phyloP scores from a whole-genome alignment of 2,113 vertebrate species.

The Rhodinocichla rosea region DNA sequence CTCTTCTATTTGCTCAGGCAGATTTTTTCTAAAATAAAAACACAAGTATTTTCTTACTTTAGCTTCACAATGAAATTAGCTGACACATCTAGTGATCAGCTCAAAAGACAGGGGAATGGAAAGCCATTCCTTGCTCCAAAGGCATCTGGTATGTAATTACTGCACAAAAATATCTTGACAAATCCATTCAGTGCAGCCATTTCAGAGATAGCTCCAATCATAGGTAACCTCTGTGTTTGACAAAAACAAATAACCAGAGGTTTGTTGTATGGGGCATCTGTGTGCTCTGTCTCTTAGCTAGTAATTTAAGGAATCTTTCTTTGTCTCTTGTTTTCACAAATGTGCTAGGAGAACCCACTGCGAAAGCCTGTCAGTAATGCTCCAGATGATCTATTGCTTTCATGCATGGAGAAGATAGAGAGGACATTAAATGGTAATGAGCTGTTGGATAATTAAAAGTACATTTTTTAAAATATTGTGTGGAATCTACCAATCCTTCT shows the following conservation, averaged over 20 bases:
- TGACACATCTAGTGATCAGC: neutral
- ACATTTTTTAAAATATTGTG: neutral
- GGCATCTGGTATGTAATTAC: neutral
- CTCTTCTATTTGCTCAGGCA: neutral
- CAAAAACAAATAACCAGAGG: neutral
- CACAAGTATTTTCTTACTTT: neutral
- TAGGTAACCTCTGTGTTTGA: neutral
- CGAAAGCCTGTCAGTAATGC: neutral
- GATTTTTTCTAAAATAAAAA: neutral
- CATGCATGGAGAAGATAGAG: slow-evolving; percentile 77
- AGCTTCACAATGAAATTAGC: neutral
- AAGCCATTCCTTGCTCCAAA: neutral
- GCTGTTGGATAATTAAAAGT: neutral
- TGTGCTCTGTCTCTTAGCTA: neutral
- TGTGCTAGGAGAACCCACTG: slow-evolving; percentile 37
- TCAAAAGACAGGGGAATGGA: neutral
- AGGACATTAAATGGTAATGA: slow-evolving; percentile 75
- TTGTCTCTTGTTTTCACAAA: neutral
- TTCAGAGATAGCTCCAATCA: neutral
- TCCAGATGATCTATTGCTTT: slow-evolving; percentile 50
- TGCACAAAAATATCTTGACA: neutral
- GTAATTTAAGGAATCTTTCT: neutral
- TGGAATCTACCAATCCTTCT: neutral
- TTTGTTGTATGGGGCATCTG: neutral
- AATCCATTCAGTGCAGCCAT: neutral